These are phyloP conservation scores for Enteromius viviparus DNA, from an alignment of 2,797 vertebrate species.

Conservation along the genomic window DNA sequence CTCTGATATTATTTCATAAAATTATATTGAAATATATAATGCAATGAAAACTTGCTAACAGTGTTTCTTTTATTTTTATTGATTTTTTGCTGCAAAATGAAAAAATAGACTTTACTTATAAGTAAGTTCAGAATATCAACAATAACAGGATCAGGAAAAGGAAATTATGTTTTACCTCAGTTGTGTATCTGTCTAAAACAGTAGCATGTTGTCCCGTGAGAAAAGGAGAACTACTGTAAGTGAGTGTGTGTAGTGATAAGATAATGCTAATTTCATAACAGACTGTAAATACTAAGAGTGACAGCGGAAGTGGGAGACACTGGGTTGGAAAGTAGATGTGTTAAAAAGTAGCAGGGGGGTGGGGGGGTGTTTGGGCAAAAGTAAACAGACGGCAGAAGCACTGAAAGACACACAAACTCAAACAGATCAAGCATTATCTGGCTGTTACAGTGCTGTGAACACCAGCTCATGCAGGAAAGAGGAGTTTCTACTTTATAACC, in stretches of 20 bases:
- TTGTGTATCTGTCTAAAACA: neutral
- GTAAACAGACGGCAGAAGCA: conserved; percentile 39
- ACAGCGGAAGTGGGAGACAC: conserved; percentile 35
- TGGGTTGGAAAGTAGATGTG: conserved; percentile 26
- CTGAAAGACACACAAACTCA: conserved; percentile 40
- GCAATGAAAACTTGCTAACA: too few relatives aligned
- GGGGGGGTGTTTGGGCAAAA: neutral
- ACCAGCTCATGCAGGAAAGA: neutral
- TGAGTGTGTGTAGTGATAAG: conserved; percentile 15
- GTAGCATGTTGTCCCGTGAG: conserved; percentile 18
- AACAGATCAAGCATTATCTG: conserved; percentile 22
- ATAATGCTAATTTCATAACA: conserved; percentile 13
- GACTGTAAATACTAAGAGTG: conserved; percentile 22
- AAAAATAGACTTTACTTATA: too few relatives aligned
- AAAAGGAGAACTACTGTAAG: conserved; percentile 33
- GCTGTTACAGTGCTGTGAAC: conserved; percentile 10
- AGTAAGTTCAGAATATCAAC: neutral
- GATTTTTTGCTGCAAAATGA: too few relatives aligned
- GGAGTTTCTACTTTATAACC: neutral
- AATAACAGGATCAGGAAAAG: neutral
- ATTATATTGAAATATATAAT: too few relatives aligned
- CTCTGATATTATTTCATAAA: too few relatives aligned
- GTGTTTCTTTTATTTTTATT: too few relatives aligned
- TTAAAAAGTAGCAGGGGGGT: neutral
- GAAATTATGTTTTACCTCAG: neutral